A percentile compares a stretch with the other conserved stretches of the same genome.
These are phyloP conservation scores for Bacillus rossius DNA, from an alignment of 1,140 invertebrate genomes.

Conservation along the genomic window DNA sequence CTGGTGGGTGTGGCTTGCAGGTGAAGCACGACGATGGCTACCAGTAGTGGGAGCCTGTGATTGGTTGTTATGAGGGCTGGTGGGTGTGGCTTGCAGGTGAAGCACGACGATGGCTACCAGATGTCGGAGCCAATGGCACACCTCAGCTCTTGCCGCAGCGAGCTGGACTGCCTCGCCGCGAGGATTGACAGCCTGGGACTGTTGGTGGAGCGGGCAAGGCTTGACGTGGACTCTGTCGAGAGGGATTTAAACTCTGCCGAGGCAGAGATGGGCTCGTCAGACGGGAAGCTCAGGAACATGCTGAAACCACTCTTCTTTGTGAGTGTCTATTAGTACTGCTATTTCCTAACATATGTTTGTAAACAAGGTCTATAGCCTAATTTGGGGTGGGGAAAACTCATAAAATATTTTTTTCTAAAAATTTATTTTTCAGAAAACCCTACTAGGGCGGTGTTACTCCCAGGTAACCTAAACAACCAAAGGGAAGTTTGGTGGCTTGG, in stretches of 20 bases:
- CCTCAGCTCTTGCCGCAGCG: slow-evolving; percentile 24
- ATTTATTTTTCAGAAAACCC: too few species aligned
- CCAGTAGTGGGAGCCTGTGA: too few species aligned
- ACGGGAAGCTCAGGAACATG: slow-evolving; percentile 14
- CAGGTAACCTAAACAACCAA: too few species aligned
- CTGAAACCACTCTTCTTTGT: slow-evolving; percentile 13
- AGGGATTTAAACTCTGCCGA: slow-evolving; percentile 33
- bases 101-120: slow-evolving; percentile 12
- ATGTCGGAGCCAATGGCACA: slow-evolving; percentile 31
- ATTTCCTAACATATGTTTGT: too few species aligned
- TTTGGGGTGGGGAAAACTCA: too few species aligned
- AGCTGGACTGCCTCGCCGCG: slow-evolving; percentile 29
- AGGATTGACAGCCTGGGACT: slow-evolving; percentile 35
- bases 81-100: not conserved
- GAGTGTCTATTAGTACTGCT: not conserved
- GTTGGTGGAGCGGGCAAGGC: slow-evolving; percentile 31
- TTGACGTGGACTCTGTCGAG: slow-evolving; percentile 33
- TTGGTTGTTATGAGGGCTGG: too few species aligned
- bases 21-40: not conserved
- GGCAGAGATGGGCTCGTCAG: slow-evolving; percentile 28
- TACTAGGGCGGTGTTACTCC: too few species aligned
- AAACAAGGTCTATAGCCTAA: too few species aligned
- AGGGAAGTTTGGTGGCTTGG: too few species aligned
- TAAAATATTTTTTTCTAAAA: too few species aligned
- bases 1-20: not conserved